Base-by-base conservation (phyloP, 2,113 vertebrate species). In the Dolichallabes microphthalmus region DNA sequence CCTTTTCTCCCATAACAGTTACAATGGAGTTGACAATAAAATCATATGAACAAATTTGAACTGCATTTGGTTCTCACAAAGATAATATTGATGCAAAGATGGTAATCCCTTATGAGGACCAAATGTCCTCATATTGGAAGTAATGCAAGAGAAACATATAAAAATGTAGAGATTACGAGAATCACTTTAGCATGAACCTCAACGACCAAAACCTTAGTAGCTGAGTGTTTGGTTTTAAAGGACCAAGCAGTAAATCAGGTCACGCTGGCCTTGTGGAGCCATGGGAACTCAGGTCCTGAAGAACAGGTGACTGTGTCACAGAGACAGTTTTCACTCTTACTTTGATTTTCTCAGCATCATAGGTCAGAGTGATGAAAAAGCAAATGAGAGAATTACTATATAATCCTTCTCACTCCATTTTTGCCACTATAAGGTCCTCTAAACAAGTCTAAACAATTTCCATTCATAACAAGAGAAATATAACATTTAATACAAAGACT, bases 221-320 rank as follows among this genome's bases (percentile, higher is more conserved):
- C 2, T 74, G 32, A 55, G 57, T 35, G 61, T 60, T 8, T 45
- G 17, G 35, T 63, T 77, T 73, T 58, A 83, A 80, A 64, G 82
- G 71, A 6, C n/a, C 69, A 87, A 88, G 89, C 89, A 73, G 32
- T 90, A 86, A 82, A 77, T 89, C 88, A 89, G 90, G 90, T 90
- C 91, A 92, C 85, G 77, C 74, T 45, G 87, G 85, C 89, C 90
- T 91, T 87, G 87, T 89, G 92, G 88, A 91, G 88, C 90, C 93
- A 93, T 95, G 95, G 94, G 94, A 95, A 95, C 92, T 91, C 76
- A 30, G 85, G 88, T 90, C 90, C 89, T 66, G 82, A 66, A 88
- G 89, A 95, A 93, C 94, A 95, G 94, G 94, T 95, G 95, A 95
- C 92, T 89, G 64, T 92, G 91, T 91, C 93, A 93, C 82, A 69